Evolutionary conservation across 2,888 invertebrate genomes (phyloP).

Genomic region (Campopleginae sp.): DNA sequence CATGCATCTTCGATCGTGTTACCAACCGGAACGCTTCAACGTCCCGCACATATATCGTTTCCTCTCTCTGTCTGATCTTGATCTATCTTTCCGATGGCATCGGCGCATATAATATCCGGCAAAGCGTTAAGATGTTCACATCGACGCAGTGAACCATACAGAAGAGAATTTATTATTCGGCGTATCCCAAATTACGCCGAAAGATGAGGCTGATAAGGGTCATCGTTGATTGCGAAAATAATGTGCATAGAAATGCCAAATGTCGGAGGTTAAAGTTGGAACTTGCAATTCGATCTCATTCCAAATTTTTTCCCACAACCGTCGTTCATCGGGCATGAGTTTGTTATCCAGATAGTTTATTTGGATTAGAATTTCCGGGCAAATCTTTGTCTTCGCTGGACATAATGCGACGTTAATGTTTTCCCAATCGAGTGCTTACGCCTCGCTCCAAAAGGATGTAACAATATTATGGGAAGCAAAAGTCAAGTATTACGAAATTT

Average conservation of each 20-base stretch:
- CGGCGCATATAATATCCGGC: slow-evolving; percentile 18
- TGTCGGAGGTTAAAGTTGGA: neutral
- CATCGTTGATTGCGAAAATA: neutral
- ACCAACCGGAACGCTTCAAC: slow-evolving; percentile 35
- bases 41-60: slow-evolving; percentile 9
- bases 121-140: neutral
- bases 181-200: neutral
- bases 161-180: slow-evolving; percentile 1
- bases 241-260: neutral
- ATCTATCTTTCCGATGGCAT: slow-evolving; percentile 5
- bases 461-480: neutral
- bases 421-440: neutral
- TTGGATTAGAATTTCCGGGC: neutral
- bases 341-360: neutral
- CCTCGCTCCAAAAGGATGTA: neutral
- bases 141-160: neutral
- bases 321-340: neutral
- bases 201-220: neutral
- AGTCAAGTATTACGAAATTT: neutral
- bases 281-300: neutral
- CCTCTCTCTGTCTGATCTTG: slow-evolving; percentile 22
- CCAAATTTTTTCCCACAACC: neutral
- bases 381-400: neutral
- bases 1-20: slow-evolving; percentile 51
- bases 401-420: neutral